Evolutionary conservation across 2,888 invertebrate genomes (phyloP).

Genomic region (Liopterus haemorrhoidalis): DNA sequence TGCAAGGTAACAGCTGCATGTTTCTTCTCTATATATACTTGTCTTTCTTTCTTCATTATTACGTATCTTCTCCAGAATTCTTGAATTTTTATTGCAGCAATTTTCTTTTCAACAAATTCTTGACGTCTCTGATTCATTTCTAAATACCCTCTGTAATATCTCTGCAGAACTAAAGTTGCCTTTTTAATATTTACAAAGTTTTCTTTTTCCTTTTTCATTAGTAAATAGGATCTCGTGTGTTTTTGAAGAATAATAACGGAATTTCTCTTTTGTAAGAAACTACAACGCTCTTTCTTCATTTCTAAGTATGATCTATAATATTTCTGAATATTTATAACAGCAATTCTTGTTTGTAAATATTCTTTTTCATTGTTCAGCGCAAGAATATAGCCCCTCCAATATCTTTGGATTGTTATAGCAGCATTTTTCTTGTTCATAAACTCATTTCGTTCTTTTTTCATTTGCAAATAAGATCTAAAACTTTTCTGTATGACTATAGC

Average conservation of each 20-base stretch:
- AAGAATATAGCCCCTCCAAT: too few relatives aligned
- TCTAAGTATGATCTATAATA: slow-evolving; percentile 47
- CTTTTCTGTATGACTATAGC: slow-evolving; percentile 43
- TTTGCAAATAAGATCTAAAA: slow-evolving; percentile 40
- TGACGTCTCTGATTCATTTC: slow-evolving; percentile 32
- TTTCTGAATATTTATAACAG: slow-evolving; percentile 48
- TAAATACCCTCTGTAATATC: slow-evolving; percentile 36
- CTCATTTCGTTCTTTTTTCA: slow-evolving; percentile 35
- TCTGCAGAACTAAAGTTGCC: slow-evolving; percentile 40
- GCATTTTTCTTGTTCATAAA: slow-evolving; percentile 42
- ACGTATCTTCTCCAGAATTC: slow-evolving; percentile 34
- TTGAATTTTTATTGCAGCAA: slow-evolving; percentile 34
- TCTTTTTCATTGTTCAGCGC: slow-evolving; percentile 25
- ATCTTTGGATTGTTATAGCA: slow-evolving; percentile 41
- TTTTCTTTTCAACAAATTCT: slow-evolving; percentile 30
- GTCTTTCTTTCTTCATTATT: slow-evolving; percentile 29
- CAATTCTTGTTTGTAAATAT: slow-evolving; percentile 40
- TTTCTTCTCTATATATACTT: slow-evolving; percentile 34
- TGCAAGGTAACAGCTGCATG: slow-evolving; percentile 35
- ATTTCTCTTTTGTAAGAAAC: slow-evolving; percentile 44
- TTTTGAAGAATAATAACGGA: slow-evolving; percentile 47
- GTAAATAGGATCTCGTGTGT: slow-evolving; percentile 42
- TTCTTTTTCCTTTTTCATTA: slow-evolving; percentile 38
- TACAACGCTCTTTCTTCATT: slow-evolving; percentile 42
- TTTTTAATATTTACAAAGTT: slow-evolving; percentile 38